Base-by-base conservation (phyloP, 2,113 vertebrate genomes). In the Opisthocomus hoazin region DNA sequence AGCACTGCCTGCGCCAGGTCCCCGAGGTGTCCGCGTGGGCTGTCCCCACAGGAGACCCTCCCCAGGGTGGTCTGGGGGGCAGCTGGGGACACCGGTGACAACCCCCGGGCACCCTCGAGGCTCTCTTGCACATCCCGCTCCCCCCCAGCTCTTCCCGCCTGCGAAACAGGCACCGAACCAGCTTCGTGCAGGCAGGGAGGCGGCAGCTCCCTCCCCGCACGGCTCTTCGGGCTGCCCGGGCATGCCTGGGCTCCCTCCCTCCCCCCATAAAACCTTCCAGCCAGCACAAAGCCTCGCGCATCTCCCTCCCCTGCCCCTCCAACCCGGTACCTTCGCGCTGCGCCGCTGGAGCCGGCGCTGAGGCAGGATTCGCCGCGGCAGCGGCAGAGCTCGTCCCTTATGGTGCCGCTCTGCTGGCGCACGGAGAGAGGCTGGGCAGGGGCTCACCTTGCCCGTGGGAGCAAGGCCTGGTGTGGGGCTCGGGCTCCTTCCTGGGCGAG, bases 351-450 rank as follows among this genome's bases (percentile, higher is more conserved):
- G n/a, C 37, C 26, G 6, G n/a, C 10, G 19, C 50, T 4, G 24
- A 8, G 61, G 32, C 24, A 2, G 32, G 24, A 34, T 11, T 11
- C 41, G 9, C 5, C 45, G 30, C 4, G 30, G 37, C 46, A 15
- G 60, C 46, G 5, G 6, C 19, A 34, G 76, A 16, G 48, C 48
- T 22, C 24, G 2, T 43, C 41, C 37, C 48, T 29, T 53, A 48
- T 10, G 37, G 13, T 12, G 46, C 60, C 11, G 13, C 61, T 23
- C 61, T 10, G 37, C 30, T 9, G 1, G 24, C 6, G 6, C 37
- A 2, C 8, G 2, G 60, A 21, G 61, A 3, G 6, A 15, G 7
- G 30, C 60, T 3, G 2, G 23, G 2, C 1, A 3, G 32, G 19
- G 61, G 22, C 24, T 50, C 4, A 34, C 54, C 30, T 34, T 37